Base-by-base conservation (phyloP, 2,113 vertebrate species). In the Caranx ignobilis region DNA sequence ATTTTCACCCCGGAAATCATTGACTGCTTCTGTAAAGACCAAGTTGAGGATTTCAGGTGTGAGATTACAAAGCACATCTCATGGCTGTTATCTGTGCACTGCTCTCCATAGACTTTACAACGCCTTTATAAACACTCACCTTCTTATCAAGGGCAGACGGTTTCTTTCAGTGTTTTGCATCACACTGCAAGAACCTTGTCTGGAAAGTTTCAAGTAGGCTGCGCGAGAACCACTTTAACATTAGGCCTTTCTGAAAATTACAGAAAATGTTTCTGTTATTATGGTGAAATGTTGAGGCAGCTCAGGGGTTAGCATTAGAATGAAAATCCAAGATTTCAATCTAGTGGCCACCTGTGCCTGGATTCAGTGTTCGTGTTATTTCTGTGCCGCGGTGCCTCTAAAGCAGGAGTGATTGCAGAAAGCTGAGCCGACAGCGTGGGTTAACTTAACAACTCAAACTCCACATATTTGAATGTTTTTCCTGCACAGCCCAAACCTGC, bases 71-170 rank as follows among this genome's bases (percentile, higher is more conserved):
- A 82, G 60, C 11, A 37, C 45, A 75, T 77, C 59, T 71, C 68
- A 77, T 65, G 55, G 47, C 63, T 61, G n/a, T 71, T 62, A 56
- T 81, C 81, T 79, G 47, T 79, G 19, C 32, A 19, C 54, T 45
- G 54, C 68, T 78, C 65, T 76, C 34, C 31, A 69, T 57, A 70
- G 70, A 78, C 79, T 61, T 78, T 60, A 15, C 47, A 55, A 31
- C 2, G 34, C 26, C 59, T 67, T 75, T 63, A 69, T 63, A 26
- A 70, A 64, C 70, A 34, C 78, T 52, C 64, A 60, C 59, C 69
- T 80, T 31, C 63, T 77, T 54, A 73, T 83, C 83, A 86, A 86
- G 81, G 84, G 47, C 84, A 91, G 81, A 86, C 68, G 54, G 34
- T 34, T 74, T 82, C 66, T 85, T 74, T 83, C 64, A 47, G 12